Base-by-base conservation (phyloP, 2,888 invertebrate species). In the Perizoma flavofasciatum region DNA sequence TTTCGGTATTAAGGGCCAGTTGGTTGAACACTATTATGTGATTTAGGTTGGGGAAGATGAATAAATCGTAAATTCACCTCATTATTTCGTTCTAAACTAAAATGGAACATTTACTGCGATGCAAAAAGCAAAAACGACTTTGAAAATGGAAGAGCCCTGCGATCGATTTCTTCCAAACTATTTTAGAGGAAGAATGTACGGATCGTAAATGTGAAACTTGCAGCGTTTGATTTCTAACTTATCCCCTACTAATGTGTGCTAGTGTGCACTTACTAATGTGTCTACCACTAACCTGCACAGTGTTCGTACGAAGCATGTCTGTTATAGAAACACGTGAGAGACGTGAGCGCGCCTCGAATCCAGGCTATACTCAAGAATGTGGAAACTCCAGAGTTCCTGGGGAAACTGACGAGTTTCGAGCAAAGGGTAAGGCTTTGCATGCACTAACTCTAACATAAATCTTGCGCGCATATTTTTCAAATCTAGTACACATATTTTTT, bases 391-490 rank as follows among this genome's bases (percentile, higher is more conserved):
- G 92, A 92, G 75, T 93, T 87, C 81, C 87, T 81, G 74, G 85
- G 86, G 81, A 93, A 92, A 82, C 79, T 92, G 68, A 76, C 78
- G 73, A 78, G 71, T 82, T 90, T 86, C 74, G 90, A 89, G 81
- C 83, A 78, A 81, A 93, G 86, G 93, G 93, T 92, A 88, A 94
- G 90, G 78, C 74, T 75, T 79, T 50, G 65, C 65, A 66, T 66
- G 69, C 55, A 45, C 39, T 65, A 46, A 63, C 61, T 52, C 51
- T 63, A 51, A 55, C 50, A 56, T 52, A 5, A 47, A 45, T 22
- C 40, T 39, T 52, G 39, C 47, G 37, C 33, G 39, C n/a, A n/a
- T n/a, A 44, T 8, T 37, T 37, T 37, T 6, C n/a, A n/a, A n/a
- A n/a, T n/a, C 35, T 34, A 40, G 47, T 40, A 37, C 11, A 22